A percentile compares a stretch with the other conserved stretches of the same genome.
Evolutionary conservation across 2,113 vertebrate species (phyloP).

Genomic region (Gallinago media): DNA sequence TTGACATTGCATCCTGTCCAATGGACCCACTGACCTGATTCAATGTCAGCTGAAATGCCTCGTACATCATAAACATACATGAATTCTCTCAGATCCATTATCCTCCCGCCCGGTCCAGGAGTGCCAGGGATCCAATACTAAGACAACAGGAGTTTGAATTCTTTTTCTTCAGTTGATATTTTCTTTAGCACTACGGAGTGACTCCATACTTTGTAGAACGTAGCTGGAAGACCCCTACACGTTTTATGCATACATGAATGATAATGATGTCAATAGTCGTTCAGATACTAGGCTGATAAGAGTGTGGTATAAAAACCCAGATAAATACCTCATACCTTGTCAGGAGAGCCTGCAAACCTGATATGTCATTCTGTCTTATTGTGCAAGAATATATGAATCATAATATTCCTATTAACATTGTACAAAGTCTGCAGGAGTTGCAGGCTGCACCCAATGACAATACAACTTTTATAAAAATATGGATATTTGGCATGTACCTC

Average conservation of each 20-base stretch:
- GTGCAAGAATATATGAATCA: conserved; percentile 69
- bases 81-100: conserved; percentile 66
- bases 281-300: conserved; percentile 61
- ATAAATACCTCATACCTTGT: conserved; percentile 69
- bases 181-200: not conserved
- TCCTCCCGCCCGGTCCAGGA: not conserved
- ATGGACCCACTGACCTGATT: conserved; percentile 82
- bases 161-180: not conserved
- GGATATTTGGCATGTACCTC: conserved; percentile 23
- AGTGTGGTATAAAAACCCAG: conserved; percentile 31
- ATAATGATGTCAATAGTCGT: conserved; percentile 54
- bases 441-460: conserved; percentile 22
- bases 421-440: conserved; percentile 51
- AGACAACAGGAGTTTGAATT: not conserved
- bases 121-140: not conserved
- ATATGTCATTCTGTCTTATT: conserved; percentile 70
- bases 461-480: conserved; percentile 28
- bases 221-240: conserved; percentile 17
- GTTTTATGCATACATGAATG: conserved; percentile 63
- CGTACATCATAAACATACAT: conserved; percentile 72
- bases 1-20: conserved; percentile 80
- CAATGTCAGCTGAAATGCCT: conserved; percentile 77
- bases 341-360: conserved; percentile 58
- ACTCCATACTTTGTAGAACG: not conserved
- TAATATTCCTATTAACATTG: conserved; percentile 67